phyloP scores from a whole-genome alignment of 2,797 vertebrate species.

The Danio albolineatus region DNA sequence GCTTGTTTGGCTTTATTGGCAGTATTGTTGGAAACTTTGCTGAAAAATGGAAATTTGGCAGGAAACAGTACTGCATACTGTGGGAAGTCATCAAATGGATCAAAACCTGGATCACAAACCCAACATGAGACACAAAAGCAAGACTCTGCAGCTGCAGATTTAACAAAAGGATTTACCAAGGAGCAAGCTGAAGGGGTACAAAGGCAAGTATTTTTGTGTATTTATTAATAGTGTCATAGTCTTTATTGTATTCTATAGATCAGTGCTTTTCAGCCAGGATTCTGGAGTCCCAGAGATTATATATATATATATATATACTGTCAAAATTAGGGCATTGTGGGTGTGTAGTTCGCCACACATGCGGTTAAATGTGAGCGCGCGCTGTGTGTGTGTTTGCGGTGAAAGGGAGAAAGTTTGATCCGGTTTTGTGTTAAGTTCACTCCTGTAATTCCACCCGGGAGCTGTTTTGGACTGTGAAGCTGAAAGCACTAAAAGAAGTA shows the following conservation, averaged over 20 bases:
- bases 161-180: constrained; percentile 86
- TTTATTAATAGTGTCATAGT: not conserved
- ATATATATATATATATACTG: too few relatives aligned
- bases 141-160: constrained; percentile 73
- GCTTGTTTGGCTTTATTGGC: constrained; percentile 30
- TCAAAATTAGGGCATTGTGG: too few relatives aligned
- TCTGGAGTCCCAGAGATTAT: too few relatives aligned
- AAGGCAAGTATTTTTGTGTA: constrained; percentile 77
- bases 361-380: too few relatives aligned
- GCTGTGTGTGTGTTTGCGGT: too few relatives aligned
- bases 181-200: constrained; percentile 94
- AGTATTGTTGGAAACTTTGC: constrained; percentile 90
- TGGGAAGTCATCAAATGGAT: constrained; percentile 76
- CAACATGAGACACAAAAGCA: constrained; percentile 69
- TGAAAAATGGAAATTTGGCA: constrained; percentile 87
- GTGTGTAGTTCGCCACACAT: too few relatives aligned
- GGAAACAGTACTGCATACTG: constrained; percentile 80
- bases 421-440: too few relatives aligned
- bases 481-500: too few relatives aligned
- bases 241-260: not conserved
- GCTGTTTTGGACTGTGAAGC: too few relatives aligned
- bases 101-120: constrained; percentile 70
- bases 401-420: too few relatives aligned
- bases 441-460: too few relatives aligned
- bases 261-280: too few relatives aligned